Evolutionary conservation across 37 sponge, comb jelly and placozoan species (phyloP).

Genomic region (Beroe forskalii): DNA sequence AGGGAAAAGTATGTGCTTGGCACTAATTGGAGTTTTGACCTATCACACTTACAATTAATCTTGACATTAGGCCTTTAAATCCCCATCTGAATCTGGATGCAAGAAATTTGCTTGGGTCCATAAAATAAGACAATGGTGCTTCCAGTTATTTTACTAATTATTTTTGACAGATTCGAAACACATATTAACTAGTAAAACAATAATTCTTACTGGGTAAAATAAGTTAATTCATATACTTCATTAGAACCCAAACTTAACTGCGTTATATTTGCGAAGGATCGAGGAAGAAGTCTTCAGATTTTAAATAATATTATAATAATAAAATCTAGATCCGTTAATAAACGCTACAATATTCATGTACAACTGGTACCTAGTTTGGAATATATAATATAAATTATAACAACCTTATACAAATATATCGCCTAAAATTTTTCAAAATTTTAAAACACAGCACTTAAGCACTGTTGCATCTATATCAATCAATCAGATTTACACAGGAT

Average conservation of each 20-base stretch:
- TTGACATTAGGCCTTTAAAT: too few relatives aligned
- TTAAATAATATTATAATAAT: neutral
- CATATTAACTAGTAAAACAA: neutral
- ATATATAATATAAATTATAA: constrained; percentile 19
- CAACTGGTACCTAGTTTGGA: neutral
- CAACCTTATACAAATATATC: constrained; percentile 59
- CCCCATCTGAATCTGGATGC: too few relatives aligned
- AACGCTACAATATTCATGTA: neutral
- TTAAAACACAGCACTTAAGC: neutral
- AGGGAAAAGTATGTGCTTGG: too few relatives aligned
- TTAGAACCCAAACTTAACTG: neutral
- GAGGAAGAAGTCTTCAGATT: neutral
- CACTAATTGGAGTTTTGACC: too few relatives aligned
- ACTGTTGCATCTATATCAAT: too few relatives aligned
- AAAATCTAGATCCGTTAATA: neutral
- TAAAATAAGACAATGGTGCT: too few relatives aligned
- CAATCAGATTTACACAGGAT: too few relatives aligned
- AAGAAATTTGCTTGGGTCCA: too few relatives aligned
- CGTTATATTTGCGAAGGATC: too few relatives aligned
- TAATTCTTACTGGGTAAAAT: neutral
- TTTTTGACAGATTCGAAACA: neutral
- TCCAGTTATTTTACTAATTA: too few relatives aligned
- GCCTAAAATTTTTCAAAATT: constrained; percentile 32
- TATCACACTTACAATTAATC: too few relatives aligned
- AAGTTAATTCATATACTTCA: neutral